A percentile compares a stretch with the other conserved stretches of the same genome.
phyloP scores from a whole-genome alignment of 1,140 invertebrate genomes.

The Procambarus clarkii region DNA sequence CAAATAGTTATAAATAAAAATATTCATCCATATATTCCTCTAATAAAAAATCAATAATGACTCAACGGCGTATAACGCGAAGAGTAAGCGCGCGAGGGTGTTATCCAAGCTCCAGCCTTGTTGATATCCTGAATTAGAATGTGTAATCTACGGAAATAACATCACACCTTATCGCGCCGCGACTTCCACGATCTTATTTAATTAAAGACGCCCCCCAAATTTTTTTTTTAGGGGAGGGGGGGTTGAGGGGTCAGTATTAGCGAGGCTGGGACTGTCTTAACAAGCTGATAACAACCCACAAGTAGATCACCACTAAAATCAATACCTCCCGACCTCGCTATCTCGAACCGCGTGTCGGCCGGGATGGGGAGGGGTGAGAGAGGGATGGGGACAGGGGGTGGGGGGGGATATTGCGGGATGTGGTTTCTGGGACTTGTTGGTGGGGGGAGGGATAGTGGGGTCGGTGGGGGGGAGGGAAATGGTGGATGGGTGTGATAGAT shows the following conservation, averaged over 20 bases:
- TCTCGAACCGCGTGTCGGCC: slow-evolving; percentile 1
- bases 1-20: neutral
- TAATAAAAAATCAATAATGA: too few species aligned
- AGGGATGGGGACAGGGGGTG: neutral
- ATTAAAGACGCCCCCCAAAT: too few species aligned
- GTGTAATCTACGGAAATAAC: neutral
- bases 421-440: too few species aligned
- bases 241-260: slow-evolving; percentile 2
- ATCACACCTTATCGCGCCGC: too few species aligned
- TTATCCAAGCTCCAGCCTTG: neutral
- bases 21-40: neutral
- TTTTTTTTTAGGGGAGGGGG: too few species aligned
- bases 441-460: neutral
- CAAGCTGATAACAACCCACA: slow-evolving; percentile 31
- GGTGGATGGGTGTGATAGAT: neutral
- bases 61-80: too few species aligned
- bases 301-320: slow-evolving; percentile 58
- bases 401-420: too few species aligned
- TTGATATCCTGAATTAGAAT: slow-evolving; percentile 12
- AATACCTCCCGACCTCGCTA: slow-evolving; percentile 47
- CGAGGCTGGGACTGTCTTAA: slow-evolving; percentile 20
- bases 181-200: too few species aligned
- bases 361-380: neutral
- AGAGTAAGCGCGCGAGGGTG: too few species aligned
- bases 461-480: too few species aligned